Evolutionary conservation across 2,113 vertebrate genomes (phyloP), one percentile per base, ranked within the genome.

Genomic region (Geococcyx californianus): DNA sequence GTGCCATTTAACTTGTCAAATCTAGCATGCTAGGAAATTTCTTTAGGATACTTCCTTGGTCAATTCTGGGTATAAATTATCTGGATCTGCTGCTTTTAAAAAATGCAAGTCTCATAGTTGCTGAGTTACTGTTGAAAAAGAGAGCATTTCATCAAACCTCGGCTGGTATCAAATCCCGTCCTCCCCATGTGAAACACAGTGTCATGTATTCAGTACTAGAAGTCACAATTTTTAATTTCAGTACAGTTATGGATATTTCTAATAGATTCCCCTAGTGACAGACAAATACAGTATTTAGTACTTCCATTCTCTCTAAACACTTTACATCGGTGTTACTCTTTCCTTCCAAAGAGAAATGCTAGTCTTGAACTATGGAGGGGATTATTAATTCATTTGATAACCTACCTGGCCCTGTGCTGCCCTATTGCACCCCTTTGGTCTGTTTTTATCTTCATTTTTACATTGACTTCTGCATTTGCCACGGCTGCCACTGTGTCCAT

Each of bases 401-500:
- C 20, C 38, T 40, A 17, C 36, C 12, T 3, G 1, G n/a, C 56
- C 40, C 45, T 5, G 5, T 17, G 3, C 45, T 44, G 31, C 44
- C 29, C 23, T 0, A 1, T 68, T 28, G 78, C 67, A 59, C 13
- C 52, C 24, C 13, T 6, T 44, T 60, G 18, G 7, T n/a, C 47
- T 64, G 16, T 13, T 75, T 51, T 17, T 38, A 25, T 9, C 10
- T 18, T 17, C 10, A 21, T 52, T 80, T 54, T 52, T 26, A 13
- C 9, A 2, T 4, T 13, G 45, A n/a, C 42, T 24, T 69, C 36
- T n/a, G 45, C 28, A 21, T 60, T 83, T 72, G n/a, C 49, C 42
- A 40, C 0, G 1, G 20, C 26, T 62, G 33, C 28, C 2, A 3
- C 31, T 55, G 7, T 16, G 10, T 18, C 25, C 9, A 3, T 59